Conservation (phyloP, 2,888 invertebrate genomes). For the Drosophila cognata region DNA sequence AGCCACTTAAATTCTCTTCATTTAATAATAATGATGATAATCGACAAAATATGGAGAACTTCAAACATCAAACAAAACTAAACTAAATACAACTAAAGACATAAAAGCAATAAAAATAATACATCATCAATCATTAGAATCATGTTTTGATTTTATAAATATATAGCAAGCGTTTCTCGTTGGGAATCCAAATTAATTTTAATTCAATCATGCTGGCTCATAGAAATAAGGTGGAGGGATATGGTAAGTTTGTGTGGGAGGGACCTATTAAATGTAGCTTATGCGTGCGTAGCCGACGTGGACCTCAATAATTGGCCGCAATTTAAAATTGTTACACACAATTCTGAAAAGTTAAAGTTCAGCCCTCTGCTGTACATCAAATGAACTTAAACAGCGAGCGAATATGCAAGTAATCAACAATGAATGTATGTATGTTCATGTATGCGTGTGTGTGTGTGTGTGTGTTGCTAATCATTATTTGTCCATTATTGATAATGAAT, state of each 20-base stretch:
- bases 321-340: slow-evolving; percentile 3
- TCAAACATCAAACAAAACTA: neutral
- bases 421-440: neutral
- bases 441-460: neutral
- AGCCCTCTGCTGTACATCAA: neutral
- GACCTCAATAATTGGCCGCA: slow-evolving; percentile 15
- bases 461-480: slow-evolving; percentile 17
- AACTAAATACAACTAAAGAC: neutral
- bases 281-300: slow-evolving; percentile 20
- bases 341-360: neutral
- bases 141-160: neutral
- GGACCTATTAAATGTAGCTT: neutral
- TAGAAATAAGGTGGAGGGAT: neutral
- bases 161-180: neutral
- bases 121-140: neutral
- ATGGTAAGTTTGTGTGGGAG: neutral
- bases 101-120: neutral
- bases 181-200: slow-evolving; percentile 6
- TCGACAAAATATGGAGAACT: neutral
- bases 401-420: neutral
- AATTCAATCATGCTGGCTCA: slow-evolving; percentile 8
- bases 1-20: neutral
- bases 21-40: neutral
- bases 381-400: neutral
- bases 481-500: slow-evolving; percentile 26